phyloP scores from a whole-genome alignment of 2,888 invertebrate species.

The Clostera curtula region DNA sequence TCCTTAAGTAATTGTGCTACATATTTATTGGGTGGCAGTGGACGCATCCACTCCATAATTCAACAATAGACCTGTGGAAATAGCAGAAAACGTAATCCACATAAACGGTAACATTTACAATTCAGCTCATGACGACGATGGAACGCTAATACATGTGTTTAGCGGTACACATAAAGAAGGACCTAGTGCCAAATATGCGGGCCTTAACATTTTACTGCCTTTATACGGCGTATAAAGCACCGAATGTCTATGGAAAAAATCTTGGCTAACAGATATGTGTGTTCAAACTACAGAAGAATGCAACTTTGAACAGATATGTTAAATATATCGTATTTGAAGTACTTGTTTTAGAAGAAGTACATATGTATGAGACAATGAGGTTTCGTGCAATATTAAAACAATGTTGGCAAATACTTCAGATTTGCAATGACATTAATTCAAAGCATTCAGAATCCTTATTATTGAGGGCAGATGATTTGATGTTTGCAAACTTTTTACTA shows the following conservation, averaged over 20 bases:
- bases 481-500: too few species aligned
- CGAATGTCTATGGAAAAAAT: conserved; percentile 31
- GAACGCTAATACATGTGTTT: conserved; percentile 60
- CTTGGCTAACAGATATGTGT: conserved; percentile 19
- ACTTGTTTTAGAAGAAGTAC: too few species aligned
- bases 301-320: too few species aligned
- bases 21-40: conserved; percentile 16
- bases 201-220: conserved; percentile 54
- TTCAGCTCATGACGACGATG: conserved; percentile 45
- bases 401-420: too few species aligned
- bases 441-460: too few species aligned
- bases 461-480: too few species aligned
- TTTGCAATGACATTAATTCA: too few species aligned
- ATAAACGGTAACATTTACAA: conserved; percentile 31
- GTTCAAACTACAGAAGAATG: too few species aligned
- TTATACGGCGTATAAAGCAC: conserved; percentile 55
- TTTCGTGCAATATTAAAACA: too few species aligned
- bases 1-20: conserved; percentile 1
- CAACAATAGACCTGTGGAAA: conserved; percentile 21
- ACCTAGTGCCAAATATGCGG: conserved; percentile 66
- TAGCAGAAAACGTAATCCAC: conserved; percentile 28
- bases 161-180: conserved; percentile 60
- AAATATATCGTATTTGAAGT: too few species aligned
- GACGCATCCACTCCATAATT: conserved; percentile 16
- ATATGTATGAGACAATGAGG: too few species aligned